A percentile compares a stretch with the other conserved stretches of the same genome.
Conservation (phyloP, 2,113 vertebrate species). For the Stictonetta naevosa region DNA sequence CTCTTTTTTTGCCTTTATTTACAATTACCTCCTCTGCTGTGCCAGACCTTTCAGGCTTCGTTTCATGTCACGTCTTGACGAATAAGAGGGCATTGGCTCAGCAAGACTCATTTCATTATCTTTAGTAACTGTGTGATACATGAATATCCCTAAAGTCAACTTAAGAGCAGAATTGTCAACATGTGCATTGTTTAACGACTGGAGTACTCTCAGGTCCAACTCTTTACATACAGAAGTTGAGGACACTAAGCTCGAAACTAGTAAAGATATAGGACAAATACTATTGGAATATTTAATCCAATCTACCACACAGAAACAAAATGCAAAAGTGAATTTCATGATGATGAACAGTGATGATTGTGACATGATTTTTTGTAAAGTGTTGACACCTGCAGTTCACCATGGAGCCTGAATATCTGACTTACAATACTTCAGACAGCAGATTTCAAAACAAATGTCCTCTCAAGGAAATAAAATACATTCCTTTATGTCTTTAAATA, state of each 20-base stretch:
- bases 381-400: not conserved
- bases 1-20: not conserved
- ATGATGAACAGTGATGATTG: not conserved
- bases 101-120: not conserved
- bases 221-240: not conserved
- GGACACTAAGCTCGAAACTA: not conserved
- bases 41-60: not conserved
- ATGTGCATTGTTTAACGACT: not conserved
- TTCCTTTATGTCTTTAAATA: not conserved
- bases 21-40: not conserved
- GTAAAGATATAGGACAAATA: not conserved
- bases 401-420: not conserved
- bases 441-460: not conserved
- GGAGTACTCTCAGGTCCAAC: not conserved
- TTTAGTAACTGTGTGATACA: not conserved
- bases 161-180: not conserved
- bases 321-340: not conserved
- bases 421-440: not conserved
- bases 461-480: not conserved
- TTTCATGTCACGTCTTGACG: not conserved
- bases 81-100: not conserved
- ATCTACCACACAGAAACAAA: not conserved
- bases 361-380: not conserved
- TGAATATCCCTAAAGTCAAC: too few species aligned
- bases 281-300: not conserved